phyloP scores from a whole-genome alignment of 2,888 invertebrate species.

The Melanophora roralis region DNA sequence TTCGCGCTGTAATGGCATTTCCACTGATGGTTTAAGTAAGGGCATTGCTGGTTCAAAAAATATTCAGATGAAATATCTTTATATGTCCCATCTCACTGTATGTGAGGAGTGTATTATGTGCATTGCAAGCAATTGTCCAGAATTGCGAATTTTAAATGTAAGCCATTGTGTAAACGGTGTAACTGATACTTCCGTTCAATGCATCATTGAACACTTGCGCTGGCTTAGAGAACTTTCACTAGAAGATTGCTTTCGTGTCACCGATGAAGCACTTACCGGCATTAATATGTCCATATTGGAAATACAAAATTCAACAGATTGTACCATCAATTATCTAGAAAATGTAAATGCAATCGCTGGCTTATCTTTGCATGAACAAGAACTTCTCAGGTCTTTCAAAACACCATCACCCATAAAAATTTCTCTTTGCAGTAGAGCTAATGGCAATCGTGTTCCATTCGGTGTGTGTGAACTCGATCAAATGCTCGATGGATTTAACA shows the following conservation, averaged over 20 bases:
- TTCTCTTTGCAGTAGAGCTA: slow-evolving; percentile 82
- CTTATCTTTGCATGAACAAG: slow-evolving; percentile 51
- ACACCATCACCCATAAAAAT: slow-evolving; percentile 76
- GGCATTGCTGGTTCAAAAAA: slow-evolving; percentile 80
- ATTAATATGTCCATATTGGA: slow-evolving; percentile 75
- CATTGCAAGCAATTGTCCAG: slow-evolving; percentile 80
- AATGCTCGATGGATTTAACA: slow-evolving; percentile 77
- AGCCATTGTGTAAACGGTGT: slow-evolving; percentile 85
- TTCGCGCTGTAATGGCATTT: slow-evolving; percentile 83
- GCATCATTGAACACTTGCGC: slow-evolving; percentile 82
- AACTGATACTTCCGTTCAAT: slow-evolving; percentile 83
- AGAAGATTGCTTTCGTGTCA: slow-evolving; percentile 80
- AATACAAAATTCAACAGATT: slow-evolving; percentile 59
- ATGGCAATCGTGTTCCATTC: slow-evolving; percentile 82
- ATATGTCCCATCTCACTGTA: slow-evolving; percentile 80
- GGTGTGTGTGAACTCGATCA: slow-evolving; percentile 80
- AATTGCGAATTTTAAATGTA: slow-evolving; percentile 81
- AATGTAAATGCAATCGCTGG: slow-evolving; percentile 65
- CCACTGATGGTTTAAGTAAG: slow-evolving; percentile 80
- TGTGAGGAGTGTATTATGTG: slow-evolving; percentile 81
- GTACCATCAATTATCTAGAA: slow-evolving; percentile 63
- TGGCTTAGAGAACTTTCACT: slow-evolving; percentile 81
- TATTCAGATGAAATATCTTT: slow-evolving; percentile 78
- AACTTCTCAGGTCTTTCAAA: slow-evolving; percentile 61
- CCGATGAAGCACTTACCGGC: slow-evolving; percentile 85